A percentile compares a stretch with the other conserved stretches of the same genome.
These are phyloP conservation scores for Dreissena polymorpha DNA, from an alignment of 1,140 invertebrate species.

Conservation along the genomic window DNA sequence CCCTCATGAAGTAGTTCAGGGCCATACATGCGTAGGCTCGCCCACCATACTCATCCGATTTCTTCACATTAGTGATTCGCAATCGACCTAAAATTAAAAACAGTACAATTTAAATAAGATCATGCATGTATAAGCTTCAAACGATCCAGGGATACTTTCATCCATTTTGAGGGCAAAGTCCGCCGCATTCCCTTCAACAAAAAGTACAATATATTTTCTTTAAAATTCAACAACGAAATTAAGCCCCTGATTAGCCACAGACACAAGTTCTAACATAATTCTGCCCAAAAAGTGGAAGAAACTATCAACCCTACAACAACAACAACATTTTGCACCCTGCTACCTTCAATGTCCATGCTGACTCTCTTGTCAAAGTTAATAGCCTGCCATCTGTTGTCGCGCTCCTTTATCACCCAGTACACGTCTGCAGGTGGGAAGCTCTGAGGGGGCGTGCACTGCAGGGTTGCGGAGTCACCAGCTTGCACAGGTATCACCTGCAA, in stretches of 20 bases:
- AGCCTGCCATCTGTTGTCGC: slow-evolving; percentile 55
- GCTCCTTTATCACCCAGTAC: slow-evolving; percentile 69
- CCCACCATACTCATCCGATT: slow-evolving; percentile 56
- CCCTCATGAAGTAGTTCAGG: slow-evolving; percentile 67
- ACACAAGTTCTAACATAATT: too few relatives aligned
- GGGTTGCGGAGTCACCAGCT: slow-evolving; percentile 59
- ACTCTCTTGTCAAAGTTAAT: slow-evolving; percentile 72
- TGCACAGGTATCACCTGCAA: background rate
- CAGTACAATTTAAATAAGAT: background rate
- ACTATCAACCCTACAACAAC: too few relatives aligned
- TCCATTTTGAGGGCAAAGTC: too few relatives aligned
- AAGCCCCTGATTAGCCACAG: too few relatives aligned
- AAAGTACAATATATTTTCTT: too few relatives aligned
- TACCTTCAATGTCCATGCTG: slow-evolving; percentile 75
- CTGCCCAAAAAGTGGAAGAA: too few relatives aligned
- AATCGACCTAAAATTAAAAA: slow-evolving; percentile 62
- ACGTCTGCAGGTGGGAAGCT: slow-evolving; percentile 71
- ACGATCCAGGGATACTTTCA: too few relatives aligned
- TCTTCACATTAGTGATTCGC: slow-evolving; percentile 67
- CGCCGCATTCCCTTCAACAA: too few relatives aligned
- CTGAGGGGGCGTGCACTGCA: slow-evolving; percentile 71
- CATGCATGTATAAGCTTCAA: too few relatives aligned
- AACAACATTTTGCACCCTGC: slow-evolving; percentile 19
- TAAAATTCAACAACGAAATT: too few relatives aligned
- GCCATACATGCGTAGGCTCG: slow-evolving; percentile 71